Base-by-base conservation (phyloP, 2,888 invertebrate species). In the Pachliopta kotzebuea region DNA sequence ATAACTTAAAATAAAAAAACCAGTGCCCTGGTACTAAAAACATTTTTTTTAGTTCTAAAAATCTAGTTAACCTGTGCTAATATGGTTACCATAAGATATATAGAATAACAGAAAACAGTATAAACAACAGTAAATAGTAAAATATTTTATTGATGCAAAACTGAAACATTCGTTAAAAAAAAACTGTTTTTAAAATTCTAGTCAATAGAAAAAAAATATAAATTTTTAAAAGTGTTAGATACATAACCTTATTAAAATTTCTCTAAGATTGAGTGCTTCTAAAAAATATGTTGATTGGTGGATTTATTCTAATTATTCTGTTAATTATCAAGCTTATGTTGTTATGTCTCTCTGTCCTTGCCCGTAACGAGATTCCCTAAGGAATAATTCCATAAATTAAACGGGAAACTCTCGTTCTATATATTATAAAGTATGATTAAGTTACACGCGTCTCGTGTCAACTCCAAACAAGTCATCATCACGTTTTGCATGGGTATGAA, bases 381-480 rank as follows among this genome's bases (percentile, higher is more conserved):
- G 45, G 57, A 53, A 42, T 45, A 29, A 45, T 57, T 54, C 26
- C 53, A 58, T 58, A 63, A 63, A 63, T 57, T 63, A 29, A 53
- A 18, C 26, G 37, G 37, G 53, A 57, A 26, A 9, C 53, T 45
- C 11, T 24, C 21, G n/a, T 42, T 14, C 29, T 42, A 37, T 45
- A 20, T 29, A 20, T 24, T 26, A 52, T 42, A n/a, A 53, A 60
- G 23, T 60, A 21, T 52, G 24, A 37, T 62, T 26, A 57, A 42
- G 29, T 63, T 23, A 29, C 50, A 20, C 31, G 29, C 56, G 29
- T 17, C 23, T 37, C 60, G 31, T 53, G 37, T 60, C 18, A 42
- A 3, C 21, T 18, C 11, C 29, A 17, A 56, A 11, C 21, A 57
- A 18, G 24, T n/a, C 42, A 23, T 1, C 17, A 9, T 24, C 26